Evolutionary conservation across 2,888 invertebrate genomes (phyloP), one percentile per base, ranked within the genome.

Genomic region (Chalcosyrphus nemorum): DNA sequence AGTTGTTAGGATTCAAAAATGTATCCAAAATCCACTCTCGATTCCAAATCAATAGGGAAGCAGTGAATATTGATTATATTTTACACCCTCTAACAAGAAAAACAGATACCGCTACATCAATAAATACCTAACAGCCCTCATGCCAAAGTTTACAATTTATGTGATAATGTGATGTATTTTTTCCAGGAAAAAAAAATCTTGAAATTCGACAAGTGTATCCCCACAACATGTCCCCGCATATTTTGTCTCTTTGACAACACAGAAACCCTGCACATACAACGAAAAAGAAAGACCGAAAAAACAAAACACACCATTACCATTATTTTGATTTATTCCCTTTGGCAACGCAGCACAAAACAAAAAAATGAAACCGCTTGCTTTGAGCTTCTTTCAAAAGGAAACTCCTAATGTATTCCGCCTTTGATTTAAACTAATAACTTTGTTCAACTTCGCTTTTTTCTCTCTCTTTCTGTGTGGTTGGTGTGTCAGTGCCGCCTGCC

Each of bases 291-390:
- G 11, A 27, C 24, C 24, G 13, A 13, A 17, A 43, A 43, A 29
- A 43, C 11, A 45, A 43, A 65, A 15, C 29, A 59, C 15, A 15
- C 41, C 43, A 68, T 66, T 43, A 43, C 59, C 57, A 68, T 76
- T 76, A 68, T 76, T 76, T 57, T 76, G 66, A 68, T 68, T 76
- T 76, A 76, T 68, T 76, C 57, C 76, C 59, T 52, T 57, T 57
- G 76, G 66, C 59, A 76, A 68, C 50, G 52, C 63, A 54, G 35
- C 52, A 56, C 19, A 32, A 52, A 27, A 41, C 17, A 19, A 19
- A 17, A 35, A 52, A 24, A 24, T 27, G 19, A 35, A 21, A 19
- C 38, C 35, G n/a, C 45, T 13, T 45, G 38, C 24, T 52, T 65
- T 38, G 47, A 24, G 38, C 19, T 41, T 65, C 45, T 57, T 38